Evolutionary conservation across 2,113 vertebrate genomes (phyloP).

Genomic region (Mionectes macconnelli): DNA sequence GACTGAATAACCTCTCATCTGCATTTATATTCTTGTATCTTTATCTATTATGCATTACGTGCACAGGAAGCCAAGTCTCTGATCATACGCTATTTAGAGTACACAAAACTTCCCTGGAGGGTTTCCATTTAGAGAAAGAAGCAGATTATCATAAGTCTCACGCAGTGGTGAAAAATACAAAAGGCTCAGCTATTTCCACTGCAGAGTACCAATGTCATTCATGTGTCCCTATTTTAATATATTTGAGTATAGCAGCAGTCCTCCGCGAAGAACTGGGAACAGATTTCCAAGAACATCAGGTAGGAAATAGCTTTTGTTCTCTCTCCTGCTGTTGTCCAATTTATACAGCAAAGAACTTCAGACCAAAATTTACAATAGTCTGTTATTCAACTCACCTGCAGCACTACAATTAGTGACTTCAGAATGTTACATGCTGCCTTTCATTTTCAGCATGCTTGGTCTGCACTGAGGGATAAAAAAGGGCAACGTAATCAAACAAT

Average conservation of each 20-base stretch:
- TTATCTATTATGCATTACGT: constrained; percentile 59
- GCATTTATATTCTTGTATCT: constrained; percentile 48
- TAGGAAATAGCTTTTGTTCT: constrained; percentile 63
- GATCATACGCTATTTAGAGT: constrained; percentile 73
- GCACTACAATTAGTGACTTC: constrained; percentile 67
- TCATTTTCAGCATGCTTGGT: constrained; percentile 41
- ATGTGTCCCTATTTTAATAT: constrained; percentile 42
- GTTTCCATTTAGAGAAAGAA: constrained; percentile 67
- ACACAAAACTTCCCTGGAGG: constrained; percentile 74
- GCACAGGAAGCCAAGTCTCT: constrained; percentile 62
- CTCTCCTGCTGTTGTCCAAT: constrained; percentile 66
- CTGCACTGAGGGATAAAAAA: constrained; percentile 59
- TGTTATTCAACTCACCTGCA: constrained; percentile 64
- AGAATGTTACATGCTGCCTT: constrained; percentile 62
- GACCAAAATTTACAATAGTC: constrained; percentile 55
- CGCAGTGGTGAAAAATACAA: constrained; percentile 34
- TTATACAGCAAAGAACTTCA: constrained; percentile 64
- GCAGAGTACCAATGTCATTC: constrained; percentile 46
- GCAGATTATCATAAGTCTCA: constrained; percentile 43
- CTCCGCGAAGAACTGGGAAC: constrained; percentile 39
- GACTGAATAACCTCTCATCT: constrained; percentile 68
- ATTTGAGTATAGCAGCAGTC: constrained; percentile 37
- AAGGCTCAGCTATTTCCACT: constrained; percentile 43
- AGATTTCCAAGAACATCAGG: constrained; percentile 65
- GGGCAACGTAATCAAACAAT: constrained; percentile 60